Conservation (phyloP, 2,797 vertebrate genomes). For the Chelon auratus region DNA sequence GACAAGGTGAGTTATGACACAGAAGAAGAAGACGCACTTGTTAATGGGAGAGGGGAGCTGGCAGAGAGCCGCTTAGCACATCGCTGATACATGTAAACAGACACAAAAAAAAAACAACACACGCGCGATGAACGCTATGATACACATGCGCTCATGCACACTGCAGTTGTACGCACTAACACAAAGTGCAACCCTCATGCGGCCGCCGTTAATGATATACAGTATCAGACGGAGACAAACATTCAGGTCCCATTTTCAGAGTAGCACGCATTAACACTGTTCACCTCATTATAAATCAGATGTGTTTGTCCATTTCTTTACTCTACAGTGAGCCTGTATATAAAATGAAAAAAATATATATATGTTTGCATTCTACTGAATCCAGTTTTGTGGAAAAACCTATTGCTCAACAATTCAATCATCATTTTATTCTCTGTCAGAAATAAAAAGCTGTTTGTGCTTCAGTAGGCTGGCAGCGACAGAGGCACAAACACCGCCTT, state of each 20-base stretch:
- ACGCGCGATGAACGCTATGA: background rate
- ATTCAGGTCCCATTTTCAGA: background rate
- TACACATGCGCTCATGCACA: background rate
- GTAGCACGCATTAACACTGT: background rate
- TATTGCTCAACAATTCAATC: constrained; percentile 13
- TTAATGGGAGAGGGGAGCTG: constrained; percentile 9
- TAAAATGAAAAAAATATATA: background rate
- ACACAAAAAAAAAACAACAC: background rate
- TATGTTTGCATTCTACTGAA: background rate
- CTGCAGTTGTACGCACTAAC: background rate
- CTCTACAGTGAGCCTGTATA: background rate
- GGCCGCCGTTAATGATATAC: background rate
- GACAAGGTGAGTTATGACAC: constrained; percentile 34
- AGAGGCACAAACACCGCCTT: constrained; percentile 17
- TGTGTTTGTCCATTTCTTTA: background rate
- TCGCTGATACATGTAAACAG: constrained; percentile 4
- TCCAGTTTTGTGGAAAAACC: background rate
- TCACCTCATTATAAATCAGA: background rate
- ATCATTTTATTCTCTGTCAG: constrained; percentile 31
- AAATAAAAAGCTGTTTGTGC: constrained; percentile 39
- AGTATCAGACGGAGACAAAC: constrained; percentile 1
- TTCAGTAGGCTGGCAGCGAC: constrained; percentile 21
- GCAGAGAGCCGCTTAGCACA: constrained; percentile 31
- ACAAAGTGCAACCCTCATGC: background rate
- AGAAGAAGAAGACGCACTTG: constrained; percentile 33